These are phyloP conservation scores for Drosophila varians DNA, from an alignment of 1,140 invertebrate species.

Conservation along the genomic window DNA sequence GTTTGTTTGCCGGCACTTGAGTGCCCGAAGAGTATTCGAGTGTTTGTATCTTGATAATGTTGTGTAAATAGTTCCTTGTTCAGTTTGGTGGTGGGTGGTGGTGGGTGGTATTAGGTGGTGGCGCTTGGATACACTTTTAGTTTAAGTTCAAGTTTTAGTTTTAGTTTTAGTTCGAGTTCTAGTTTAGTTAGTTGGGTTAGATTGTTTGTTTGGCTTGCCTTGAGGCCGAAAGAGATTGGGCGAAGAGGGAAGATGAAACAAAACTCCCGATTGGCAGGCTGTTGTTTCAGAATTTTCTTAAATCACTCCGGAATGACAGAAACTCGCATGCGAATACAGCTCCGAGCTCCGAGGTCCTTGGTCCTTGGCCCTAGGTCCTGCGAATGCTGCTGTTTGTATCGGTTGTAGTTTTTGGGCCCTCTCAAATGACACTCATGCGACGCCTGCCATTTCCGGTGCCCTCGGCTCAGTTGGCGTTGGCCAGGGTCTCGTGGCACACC, in stretches of 20 bases:
- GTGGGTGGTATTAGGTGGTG: conserved; percentile 12
- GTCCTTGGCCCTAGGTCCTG: conserved; percentile 18
- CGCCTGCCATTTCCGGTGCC: conserved; percentile 78
- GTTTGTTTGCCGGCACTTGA: conserved; percentile 65
- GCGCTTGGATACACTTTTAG: conserved; percentile 8
- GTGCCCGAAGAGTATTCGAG: conserved; percentile 43
- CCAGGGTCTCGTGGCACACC: conserved; percentile 92
- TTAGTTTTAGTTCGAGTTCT: conserved; percentile 2
- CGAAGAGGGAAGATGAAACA: neutral
- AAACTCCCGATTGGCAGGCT: conserved; percentile 31
- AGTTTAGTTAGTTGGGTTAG: conserved; percentile 44
- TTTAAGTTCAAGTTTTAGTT: neutral
- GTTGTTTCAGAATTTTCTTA: conserved; percentile 40
- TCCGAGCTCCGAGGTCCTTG: neutral
- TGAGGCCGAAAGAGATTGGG: conserved; percentile 24
- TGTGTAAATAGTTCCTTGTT: conserved; percentile 68
- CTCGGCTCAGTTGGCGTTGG: conserved; percentile 82
- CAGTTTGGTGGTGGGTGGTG: conserved; percentile 38
- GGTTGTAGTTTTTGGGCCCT: conserved; percentile 48
- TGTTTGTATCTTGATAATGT: conserved; percentile 57
- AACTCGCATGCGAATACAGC: conserved; percentile 62
- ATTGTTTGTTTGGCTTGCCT: conserved; percentile 37
- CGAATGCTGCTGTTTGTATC: conserved; percentile 39
- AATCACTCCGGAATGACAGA: conserved; percentile 58
- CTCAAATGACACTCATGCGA: conserved; percentile 81